Evolutionary conservation across 2,888 invertebrate genomes (phyloP).

Genomic region (Elegia similella): DNA sequence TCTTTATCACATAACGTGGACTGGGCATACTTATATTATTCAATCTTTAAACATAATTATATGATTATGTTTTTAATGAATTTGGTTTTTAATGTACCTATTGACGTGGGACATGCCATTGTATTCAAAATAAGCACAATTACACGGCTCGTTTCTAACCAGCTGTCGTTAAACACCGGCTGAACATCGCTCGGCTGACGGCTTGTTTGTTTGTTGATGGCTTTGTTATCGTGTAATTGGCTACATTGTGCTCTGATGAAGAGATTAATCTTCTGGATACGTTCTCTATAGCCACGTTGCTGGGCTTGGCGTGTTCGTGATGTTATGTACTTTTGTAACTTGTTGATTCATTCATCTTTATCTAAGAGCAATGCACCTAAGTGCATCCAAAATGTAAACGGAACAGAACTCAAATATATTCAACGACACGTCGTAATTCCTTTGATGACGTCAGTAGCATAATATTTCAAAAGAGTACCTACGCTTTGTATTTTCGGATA

Average conservation of each 20-base stretch:
- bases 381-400: neutral
- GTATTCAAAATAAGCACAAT: slow-evolving; percentile 12
- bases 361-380: neutral
- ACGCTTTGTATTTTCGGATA: no score
- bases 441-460: no score
- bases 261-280: slow-evolving; percentile 33
- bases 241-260: slow-evolving; percentile 36
- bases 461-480: no score
- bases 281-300: neutral
- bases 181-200: neutral
- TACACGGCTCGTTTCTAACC: slow-evolving; percentile 20
- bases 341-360: neutral
- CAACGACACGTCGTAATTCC: neutral
- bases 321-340: neutral
- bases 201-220: slow-evolving; percentile 5
- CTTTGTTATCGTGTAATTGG: slow-evolving; percentile 38
- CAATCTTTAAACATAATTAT: no score
- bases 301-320: slow-evolving; percentile 7
- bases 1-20: no score
- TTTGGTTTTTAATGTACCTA: no score
- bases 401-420: neutral
- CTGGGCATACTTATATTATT: no score
- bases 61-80: no score
- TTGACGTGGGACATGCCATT: neutral
- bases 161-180: neutral